These are phyloP conservation scores for Magallana ariakensis DNA, from an alignment of 1,140 invertebrate genomes.

Conservation along the genomic window DNA sequence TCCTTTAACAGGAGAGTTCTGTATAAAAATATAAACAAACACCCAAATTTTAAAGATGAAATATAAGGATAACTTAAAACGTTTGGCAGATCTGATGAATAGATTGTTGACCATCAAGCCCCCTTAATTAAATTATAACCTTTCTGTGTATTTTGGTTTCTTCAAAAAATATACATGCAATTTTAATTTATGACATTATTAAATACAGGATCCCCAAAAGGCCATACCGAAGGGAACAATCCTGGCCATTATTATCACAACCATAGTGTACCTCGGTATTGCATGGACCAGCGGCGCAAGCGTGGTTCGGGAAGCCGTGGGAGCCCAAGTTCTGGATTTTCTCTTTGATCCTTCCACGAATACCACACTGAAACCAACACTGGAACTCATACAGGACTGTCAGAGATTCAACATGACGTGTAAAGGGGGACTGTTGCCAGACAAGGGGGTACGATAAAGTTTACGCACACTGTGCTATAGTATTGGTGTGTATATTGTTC, in stretches of 20 bases:
- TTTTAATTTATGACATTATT: too few species aligned
- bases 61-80: too few species aligned
- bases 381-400: constrained; percentile 55
- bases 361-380: constrained; percentile 25
- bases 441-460: constrained; percentile 78
- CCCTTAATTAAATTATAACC: too few species aligned
- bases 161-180: too few species aligned
- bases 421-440: constrained; percentile 88
- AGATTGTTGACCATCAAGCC: too few species aligned
- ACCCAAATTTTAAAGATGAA: too few species aligned
- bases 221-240: constrained; percentile 89
- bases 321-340: constrained; percentile 77
- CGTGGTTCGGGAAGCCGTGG: constrained; percentile 89
- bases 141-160: too few species aligned
- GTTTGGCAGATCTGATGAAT: too few species aligned
- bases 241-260: constrained; percentile 91
- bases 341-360: constrained; percentile 16
- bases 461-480: not conserved
- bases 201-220: constrained; percentile 85
- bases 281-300: constrained; percentile 86
- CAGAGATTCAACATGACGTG: constrained; percentile 79
- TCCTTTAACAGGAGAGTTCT: too few species aligned
- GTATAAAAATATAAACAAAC: too few species aligned
- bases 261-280: constrained; percentile 90
- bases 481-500: too few species aligned